Conservation (phyloP, 2,113 vertebrate genomes). For the Oxyura jamaicensis region DNA sequence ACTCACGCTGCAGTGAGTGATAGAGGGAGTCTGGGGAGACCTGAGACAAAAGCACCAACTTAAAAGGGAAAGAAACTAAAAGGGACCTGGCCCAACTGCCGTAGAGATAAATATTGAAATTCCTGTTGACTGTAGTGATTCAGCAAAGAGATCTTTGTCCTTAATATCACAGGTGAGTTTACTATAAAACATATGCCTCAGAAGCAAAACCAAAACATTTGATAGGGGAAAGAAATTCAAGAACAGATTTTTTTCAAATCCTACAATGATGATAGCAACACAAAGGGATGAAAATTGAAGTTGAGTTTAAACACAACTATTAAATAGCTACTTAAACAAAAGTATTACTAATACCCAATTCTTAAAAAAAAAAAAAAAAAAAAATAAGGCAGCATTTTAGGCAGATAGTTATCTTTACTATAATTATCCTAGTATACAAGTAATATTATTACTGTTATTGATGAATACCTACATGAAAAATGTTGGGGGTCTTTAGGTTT, state of each 20-base stretch:
- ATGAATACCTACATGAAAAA: not conserved
- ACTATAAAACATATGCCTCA: not conserved
- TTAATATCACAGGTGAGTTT: not conserved
- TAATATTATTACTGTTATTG: not conserved
- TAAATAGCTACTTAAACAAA: not conserved
- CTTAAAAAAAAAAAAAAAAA: not conserved
- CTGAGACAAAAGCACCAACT: not conserved
- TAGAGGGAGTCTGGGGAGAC: not conserved
- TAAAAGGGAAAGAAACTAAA: not conserved
- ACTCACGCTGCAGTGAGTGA: accelerated
- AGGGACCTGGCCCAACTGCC: not conserved
- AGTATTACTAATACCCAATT: not conserved
- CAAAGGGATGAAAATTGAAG: not conserved
- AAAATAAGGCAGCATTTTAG: not conserved
- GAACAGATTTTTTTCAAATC: not conserved
- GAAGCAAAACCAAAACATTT: not conserved
- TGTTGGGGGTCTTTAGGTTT: not conserved
- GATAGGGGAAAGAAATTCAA: not conserved
- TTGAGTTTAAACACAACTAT: not conserved
- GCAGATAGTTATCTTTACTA: not conserved
- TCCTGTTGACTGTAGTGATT: not conserved
- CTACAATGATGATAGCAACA: not conserved
- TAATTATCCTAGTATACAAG: not conserved
- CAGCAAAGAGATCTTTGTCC: not conserved
- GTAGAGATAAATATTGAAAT: not conserved